phyloP scores from a whole-genome alignment of 2,888 invertebrate species.

The Gibbula magus region DNA sequence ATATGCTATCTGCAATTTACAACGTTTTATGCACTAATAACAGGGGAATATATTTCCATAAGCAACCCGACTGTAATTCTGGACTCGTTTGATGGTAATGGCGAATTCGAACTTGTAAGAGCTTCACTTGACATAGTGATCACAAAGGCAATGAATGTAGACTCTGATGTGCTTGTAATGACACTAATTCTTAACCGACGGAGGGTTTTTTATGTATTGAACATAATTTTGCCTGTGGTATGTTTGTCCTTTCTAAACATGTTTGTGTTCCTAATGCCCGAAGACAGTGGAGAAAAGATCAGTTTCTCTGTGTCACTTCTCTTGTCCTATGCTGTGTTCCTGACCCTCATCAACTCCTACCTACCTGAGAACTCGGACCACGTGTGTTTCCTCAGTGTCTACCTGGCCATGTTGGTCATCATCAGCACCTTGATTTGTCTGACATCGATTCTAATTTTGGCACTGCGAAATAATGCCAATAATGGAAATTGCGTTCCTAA shows the following conservation, averaged over 20 bases:
- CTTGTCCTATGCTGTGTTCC: conserved; percentile 14
- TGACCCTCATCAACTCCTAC: conserved; percentile 8
- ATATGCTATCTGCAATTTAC: not conserved
- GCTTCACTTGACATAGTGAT: not conserved
- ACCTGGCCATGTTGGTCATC: not conserved
- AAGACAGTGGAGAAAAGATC: conserved; percentile 12
- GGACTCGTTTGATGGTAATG: not conserved
- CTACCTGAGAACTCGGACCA: conserved; percentile 15
- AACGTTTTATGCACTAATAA: not conserved
- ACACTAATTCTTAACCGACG: not conserved
- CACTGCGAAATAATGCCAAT: not conserved
- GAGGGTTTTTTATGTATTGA: not conserved
- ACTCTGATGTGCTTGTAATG: not conserved
- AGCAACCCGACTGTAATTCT: not conserved
- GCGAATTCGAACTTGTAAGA: not conserved
- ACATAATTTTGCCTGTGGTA: conserved; percentile 14
- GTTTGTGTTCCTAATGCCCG: conserved; percentile 13
- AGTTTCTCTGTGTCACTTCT: not conserved
- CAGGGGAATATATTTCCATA: not conserved
- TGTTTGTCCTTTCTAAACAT: conserved; percentile 17
- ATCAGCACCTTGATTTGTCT: not conserved
- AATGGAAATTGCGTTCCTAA: not conserved
- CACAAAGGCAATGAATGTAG: not conserved
- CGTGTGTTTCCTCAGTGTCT: conserved; percentile 11
- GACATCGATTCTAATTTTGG: not conserved